Evolutionary conservation across 2,113 vertebrate species (phyloP).

Genomic region (Irena cyanogastra): DNA sequence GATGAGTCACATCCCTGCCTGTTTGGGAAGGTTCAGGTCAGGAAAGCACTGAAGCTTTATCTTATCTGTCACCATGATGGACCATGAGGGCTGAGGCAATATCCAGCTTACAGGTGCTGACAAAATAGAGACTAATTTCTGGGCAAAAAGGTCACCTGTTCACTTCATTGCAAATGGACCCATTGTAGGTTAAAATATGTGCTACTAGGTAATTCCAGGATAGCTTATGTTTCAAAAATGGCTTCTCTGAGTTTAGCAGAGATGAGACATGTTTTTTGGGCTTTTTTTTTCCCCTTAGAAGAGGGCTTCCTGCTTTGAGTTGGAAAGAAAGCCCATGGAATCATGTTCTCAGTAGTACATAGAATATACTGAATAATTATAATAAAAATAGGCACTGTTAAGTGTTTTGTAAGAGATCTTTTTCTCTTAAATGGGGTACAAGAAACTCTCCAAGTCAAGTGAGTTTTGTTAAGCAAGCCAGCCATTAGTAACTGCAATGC

Average conservation of each 20-base stretch:
- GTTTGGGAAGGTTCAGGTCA: not conserved
- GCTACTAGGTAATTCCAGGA: not conserved
- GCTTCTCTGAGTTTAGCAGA: not conserved
- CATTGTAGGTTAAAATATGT: not conserved
- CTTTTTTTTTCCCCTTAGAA: not conserved
- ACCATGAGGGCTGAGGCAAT: not conserved
- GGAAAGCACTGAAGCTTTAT: not conserved
- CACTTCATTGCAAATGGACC: not conserved
- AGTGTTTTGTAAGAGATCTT: not conserved
- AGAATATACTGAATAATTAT: not conserved
- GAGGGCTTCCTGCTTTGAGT: not conserved
- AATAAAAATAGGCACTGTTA: not conserved
- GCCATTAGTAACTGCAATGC: not conserved
- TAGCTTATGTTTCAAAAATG: not conserved
- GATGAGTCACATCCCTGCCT: not conserved
- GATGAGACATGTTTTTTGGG: not conserved
- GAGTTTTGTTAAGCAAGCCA: not conserved
- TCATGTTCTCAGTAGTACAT: not conserved
- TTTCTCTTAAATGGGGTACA: not conserved
- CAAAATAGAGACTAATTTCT: not conserved
- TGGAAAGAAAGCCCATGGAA: not conserved
- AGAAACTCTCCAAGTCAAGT: not conserved
- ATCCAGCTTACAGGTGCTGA: not conserved
- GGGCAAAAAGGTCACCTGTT: not conserved
- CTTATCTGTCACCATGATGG: not conserved